Evolutionary conservation across 2,888 invertebrate genomes (phyloP).

Genomic region (Epinotia bilunana): DNA sequence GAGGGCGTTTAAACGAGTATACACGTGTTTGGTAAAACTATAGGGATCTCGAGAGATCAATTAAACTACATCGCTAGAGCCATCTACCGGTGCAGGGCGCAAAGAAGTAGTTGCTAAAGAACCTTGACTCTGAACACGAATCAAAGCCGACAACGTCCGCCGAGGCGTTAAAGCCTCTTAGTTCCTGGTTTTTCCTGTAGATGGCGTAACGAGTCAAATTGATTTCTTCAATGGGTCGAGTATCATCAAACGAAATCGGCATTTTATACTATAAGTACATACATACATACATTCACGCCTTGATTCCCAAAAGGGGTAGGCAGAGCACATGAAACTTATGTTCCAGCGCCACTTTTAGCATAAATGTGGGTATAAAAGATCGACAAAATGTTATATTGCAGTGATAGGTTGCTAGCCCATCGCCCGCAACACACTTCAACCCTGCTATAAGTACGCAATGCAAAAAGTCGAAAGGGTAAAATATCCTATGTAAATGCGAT

Average conservation of each 20-base stretch:
- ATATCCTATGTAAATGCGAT: neutral
- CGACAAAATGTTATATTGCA: no score
- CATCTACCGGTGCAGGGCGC: conserved; percentile 18
- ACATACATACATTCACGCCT: no score
- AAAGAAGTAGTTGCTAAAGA: neutral
- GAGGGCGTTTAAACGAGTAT: neutral
- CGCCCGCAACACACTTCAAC: no score
- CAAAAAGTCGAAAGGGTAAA: neutral
- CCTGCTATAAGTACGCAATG: neutral
- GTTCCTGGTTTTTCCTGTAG: conserved; percentile 15
- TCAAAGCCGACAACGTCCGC: neutral
- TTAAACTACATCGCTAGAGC: conserved; percentile 14
- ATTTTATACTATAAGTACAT: neutral
- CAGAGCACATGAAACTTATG: no score
- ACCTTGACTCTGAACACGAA: conserved; percentile 1
- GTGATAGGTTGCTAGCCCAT: no score
- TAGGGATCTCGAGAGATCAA: neutral
- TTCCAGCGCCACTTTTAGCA: no score
- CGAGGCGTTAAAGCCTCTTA: conserved; percentile 29
- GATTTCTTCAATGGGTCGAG: neutral
- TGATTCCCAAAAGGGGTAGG: no score
- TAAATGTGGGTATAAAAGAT: no score
- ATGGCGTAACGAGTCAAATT: conserved; percentile 28
- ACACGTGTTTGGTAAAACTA: no score
- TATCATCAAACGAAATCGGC: neutral